Conservation (phyloP, 2,797 vertebrate genomes). For the Oreochromis mossambicus region DNA sequence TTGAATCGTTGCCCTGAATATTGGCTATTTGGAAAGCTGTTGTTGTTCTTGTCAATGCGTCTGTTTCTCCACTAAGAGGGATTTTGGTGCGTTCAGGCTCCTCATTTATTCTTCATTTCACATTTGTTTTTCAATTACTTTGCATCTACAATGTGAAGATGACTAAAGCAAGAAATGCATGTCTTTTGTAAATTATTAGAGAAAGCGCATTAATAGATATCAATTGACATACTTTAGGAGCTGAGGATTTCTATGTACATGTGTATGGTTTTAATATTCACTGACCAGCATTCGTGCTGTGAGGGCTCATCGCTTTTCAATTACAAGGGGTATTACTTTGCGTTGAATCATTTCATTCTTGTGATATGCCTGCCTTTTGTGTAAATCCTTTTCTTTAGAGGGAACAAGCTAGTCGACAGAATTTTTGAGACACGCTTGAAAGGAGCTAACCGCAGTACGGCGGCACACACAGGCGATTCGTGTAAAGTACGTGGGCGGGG, state of each 20-base stretch:
- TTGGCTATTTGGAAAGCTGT: neutral
- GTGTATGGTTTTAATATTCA: constrained; percentile 12
- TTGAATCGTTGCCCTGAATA: neutral
- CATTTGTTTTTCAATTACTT: neutral
- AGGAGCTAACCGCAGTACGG: constrained; percentile 40
- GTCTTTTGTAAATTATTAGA: neutral
- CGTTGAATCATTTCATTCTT: constrained; percentile 54
- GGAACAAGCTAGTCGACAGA: constrained; percentile 53
- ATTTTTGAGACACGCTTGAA: constrained; percentile 50
- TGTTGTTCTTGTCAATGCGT: neutral
- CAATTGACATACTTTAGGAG: constrained; percentile 8
- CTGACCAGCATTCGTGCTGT: constrained; percentile 16
- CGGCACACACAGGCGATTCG: constrained; percentile 17
- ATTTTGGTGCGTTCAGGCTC: neutral
- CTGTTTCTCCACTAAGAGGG: neutral
- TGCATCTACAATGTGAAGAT: neutral
- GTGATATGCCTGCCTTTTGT: constrained; percentile 30
- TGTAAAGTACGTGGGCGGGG: constrained; percentile 9
- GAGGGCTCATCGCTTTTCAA: constrained; percentile 58
- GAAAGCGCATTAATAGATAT: neutral
- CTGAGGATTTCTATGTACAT: neutral
- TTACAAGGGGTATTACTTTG: constrained; percentile 59
- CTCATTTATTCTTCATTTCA: neutral
- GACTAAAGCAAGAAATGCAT: neutral
- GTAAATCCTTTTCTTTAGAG: constrained; percentile 49